Evolutionary conservation across 2,888 invertebrate genomes (phyloP).

Genomic region (Neria commutata): DNA sequence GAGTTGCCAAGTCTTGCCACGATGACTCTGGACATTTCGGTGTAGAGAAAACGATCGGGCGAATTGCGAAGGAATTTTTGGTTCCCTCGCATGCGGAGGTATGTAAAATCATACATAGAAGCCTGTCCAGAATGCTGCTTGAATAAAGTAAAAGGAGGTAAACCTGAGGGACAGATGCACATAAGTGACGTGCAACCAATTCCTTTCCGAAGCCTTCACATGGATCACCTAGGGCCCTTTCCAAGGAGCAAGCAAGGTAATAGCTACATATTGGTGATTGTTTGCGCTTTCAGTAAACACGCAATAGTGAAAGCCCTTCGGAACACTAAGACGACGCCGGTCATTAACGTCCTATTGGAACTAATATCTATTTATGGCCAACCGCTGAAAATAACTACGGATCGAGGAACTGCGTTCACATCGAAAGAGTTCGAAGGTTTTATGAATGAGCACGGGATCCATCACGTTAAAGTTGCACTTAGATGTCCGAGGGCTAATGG

Average conservation of each 20-base stretch:
- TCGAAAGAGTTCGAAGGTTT: background rate
- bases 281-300: background rate
- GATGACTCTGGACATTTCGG: constrained; percentile 34
- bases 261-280: background rate
- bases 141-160: constrained; percentile 23
- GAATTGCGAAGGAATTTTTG: constrained; percentile 33
- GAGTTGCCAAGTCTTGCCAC: constrained; percentile 29
- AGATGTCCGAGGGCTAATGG: background rate
- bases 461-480: background rate
- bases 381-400: background rate
- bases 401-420: background rate
- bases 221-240: constrained; percentile 37
- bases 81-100: constrained; percentile 30
- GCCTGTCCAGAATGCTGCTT: constrained; percentile 31
- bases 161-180: constrained; percentile 23
- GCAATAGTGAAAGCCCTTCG: constrained; percentile 7
- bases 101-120: constrained; percentile 29
- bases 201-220: constrained; percentile 29
- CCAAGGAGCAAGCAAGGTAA: constrained; percentile 20
- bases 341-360: background rate
- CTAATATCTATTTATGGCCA: background rate
- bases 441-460: background rate
- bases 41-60: constrained; percentile 29
- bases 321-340: constrained; percentile 16
- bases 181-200: constrained; percentile 14